A percentile compares a stretch with the other conserved stretches of the same genome.
These are phyloP conservation scores for Trachelipus rathkii DNA, from an alignment of 1,140 invertebrate species.

Conservation along the genomic window DNA sequence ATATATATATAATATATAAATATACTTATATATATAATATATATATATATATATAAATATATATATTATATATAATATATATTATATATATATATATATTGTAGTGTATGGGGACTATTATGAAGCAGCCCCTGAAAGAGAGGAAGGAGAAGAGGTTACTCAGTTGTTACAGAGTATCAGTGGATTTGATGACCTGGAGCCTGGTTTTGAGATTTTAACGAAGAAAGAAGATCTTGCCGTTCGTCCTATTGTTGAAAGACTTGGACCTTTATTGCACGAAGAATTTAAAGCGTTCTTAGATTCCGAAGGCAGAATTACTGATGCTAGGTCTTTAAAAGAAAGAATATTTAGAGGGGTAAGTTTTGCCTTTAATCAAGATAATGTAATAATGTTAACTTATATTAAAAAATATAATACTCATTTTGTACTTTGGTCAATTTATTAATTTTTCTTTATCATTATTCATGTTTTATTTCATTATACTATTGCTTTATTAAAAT, in stretches of 20 bases:
- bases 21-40: too few relatives aligned
- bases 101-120: background rate
- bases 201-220: background rate
- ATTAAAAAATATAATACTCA: too few relatives aligned
- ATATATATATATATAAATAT: too few relatives aligned
- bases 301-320: background rate
- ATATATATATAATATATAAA: too few relatives aligned
- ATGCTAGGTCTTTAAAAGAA: background rate
- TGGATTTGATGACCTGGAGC: background rate
- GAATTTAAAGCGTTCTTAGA: background rate
- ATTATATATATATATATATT: too few relatives aligned
- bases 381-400: too few relatives aligned
- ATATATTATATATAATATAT: too few relatives aligned
- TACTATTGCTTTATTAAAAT: too few relatives aligned
- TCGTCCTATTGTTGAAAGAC: background rate
- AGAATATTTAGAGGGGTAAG: slow-evolving; percentile 5
- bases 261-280: background rate
- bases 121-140: background rate
- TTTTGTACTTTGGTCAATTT: too few relatives aligned
- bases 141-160: background rate
- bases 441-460: too few relatives aligned
- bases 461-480: too few relatives aligned
- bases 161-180: background rate
- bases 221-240: background rate
- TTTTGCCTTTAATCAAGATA: background rate